Percentiles rank a stretch among this genome's conserved stretches.
Conservation (phyloP, 2,888 invertebrate species). For the Subacronicta megacephala region DNA sequence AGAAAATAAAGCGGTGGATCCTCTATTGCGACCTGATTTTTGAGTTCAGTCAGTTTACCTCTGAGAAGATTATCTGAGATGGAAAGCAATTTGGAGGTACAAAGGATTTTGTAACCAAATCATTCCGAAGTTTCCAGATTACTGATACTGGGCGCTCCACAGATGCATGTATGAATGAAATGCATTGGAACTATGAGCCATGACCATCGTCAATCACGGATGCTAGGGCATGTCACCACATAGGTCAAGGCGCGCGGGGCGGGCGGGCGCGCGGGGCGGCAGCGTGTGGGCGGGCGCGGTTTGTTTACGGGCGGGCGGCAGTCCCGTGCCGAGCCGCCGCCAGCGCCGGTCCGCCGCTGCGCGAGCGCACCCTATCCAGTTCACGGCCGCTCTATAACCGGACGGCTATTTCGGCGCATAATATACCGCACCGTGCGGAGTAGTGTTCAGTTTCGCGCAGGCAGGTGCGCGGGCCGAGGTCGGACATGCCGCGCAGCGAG, state of each 20-base stretch:
- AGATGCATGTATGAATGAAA: constrained; percentile 32
- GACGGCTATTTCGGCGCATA: constrained; percentile 86
- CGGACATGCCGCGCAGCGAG: constrained; percentile 61
- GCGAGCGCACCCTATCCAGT: constrained; percentile 85
- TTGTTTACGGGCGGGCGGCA: constrained; percentile 73
- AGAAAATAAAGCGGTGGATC: constrained; percentile 2
- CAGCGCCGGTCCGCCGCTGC: constrained; percentile 67
- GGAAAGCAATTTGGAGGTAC: neutral
- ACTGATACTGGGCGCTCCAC: constrained; percentile 1
- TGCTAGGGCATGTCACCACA: constrained; percentile 68
- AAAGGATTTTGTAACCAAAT: neutral
- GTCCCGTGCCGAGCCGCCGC: constrained; percentile 66
- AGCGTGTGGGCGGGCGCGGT: constrained; percentile 68
- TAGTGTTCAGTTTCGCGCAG: constrained; percentile 82
- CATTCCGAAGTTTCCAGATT: constrained; percentile 9
- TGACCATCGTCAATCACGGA: constrained; percentile 71
- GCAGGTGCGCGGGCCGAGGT: constrained; percentile 83
- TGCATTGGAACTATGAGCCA: constrained; percentile 53
- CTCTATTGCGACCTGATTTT: constrained; percentile 1
- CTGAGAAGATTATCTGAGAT: neutral
- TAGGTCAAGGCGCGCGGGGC: constrained; percentile 72
- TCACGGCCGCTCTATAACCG: constrained; percentile 88
- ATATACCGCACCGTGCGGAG: constrained; percentile 81
- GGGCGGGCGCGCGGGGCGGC: constrained; percentile 56
- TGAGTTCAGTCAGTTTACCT: neutral